phyloP scores from a whole-genome alignment of 2,797 vertebrate species.

The Streptopelia turtur region DNA sequence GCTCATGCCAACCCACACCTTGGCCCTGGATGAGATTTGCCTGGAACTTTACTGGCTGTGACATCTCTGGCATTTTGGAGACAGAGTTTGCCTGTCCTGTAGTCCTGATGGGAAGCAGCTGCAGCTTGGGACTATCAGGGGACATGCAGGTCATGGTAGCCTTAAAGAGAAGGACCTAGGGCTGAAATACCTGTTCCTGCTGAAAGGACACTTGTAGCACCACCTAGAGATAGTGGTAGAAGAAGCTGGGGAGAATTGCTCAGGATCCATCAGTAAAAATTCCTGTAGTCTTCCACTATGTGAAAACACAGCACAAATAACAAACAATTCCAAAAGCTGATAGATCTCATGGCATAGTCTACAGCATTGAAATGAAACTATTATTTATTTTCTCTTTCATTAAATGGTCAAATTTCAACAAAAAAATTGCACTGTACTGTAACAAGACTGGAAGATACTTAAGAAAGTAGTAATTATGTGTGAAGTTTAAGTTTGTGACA shows the following conservation, averaged over 20 bases:
- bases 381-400: neutral
- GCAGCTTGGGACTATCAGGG: neutral
- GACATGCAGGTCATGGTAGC: accelerated
- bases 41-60: neutral
- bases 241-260: neutral
- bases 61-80: neutral
- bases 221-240: neutral
- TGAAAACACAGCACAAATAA: neutral
- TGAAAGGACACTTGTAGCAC: neutral
- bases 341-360: neutral
- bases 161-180: neutral
- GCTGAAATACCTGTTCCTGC: neutral
- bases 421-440: accelerated
- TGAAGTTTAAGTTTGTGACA: neutral
- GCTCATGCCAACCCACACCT: neutral
- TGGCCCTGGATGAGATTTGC: neutral
- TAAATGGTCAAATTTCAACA: neutral
- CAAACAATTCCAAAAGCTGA: neutral
- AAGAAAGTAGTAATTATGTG: neutral
- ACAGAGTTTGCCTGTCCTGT: neutral
- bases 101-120: neutral
- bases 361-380: neutral
- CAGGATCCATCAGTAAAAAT: neutral
- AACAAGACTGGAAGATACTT: neutral
- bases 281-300: neutral